A percentile compares a stretch with the other conserved stretches of the same genome.
Conservation (phyloP, 2,888 invertebrate species). For the Calameuta idolon region DNA sequence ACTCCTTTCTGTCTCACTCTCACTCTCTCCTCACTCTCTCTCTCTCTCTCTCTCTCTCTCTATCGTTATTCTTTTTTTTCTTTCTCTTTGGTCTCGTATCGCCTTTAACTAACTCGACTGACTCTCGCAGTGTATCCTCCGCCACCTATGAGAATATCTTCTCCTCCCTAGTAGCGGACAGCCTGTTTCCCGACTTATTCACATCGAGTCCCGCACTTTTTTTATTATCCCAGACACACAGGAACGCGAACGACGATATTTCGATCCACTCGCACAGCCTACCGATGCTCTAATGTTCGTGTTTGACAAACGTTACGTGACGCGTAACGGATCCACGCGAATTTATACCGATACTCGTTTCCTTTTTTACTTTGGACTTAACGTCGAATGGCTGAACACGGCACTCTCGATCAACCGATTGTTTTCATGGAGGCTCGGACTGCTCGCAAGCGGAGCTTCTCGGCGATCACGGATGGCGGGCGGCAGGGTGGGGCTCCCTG, state of each 20-base stretch:
- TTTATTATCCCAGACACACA: neutral
- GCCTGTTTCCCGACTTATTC: slow-evolving; percentile 18
- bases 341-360: neutral
- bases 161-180: neutral
- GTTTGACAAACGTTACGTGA: neutral
- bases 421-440: slow-evolving; percentile 43
- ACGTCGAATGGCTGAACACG: slow-evolving; percentile 16
- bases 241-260: neutral
- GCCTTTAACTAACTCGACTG: neutral
- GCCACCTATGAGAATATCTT: neutral
- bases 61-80: neutral
- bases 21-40: neutral
- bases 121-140: neutral
- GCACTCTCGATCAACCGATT: slow-evolving; percentile 26
- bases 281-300: neutral
- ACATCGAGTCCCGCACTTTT: slow-evolving; percentile 25
- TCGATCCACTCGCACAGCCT: slow-evolving; percentile 1
- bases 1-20: neutral
- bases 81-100: neutral
- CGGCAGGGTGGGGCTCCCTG: slow-evolving; percentile 64
- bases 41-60: neutral
- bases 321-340: neutral
- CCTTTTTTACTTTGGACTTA: neutral
- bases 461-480: slow-evolving; percentile 36
- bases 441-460: slow-evolving; percentile 36